Percentiles rank a stretch among this genome's conserved stretches.
phyloP scores from a whole-genome alignment of 2,797 vertebrate genomes.

The Myotis findleyi region DNA sequence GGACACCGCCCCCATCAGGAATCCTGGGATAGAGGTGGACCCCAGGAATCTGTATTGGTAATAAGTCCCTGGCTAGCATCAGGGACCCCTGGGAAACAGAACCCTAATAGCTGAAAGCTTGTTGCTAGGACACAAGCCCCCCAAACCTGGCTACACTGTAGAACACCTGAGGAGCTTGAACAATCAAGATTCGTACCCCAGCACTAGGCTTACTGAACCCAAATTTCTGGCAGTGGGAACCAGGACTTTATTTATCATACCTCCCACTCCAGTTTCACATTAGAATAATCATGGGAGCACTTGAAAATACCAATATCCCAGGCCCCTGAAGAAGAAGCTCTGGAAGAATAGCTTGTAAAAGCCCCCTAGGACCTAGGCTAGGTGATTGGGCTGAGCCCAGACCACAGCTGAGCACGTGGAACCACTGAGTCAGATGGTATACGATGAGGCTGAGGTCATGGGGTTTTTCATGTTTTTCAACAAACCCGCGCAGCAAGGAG shows the following conservation, averaged over 20 bases:
- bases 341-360: slow-evolving; percentile 1
- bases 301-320: slow-evolving; percentile 2
- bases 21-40: background rate
- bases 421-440: background rate
- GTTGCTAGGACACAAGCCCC: background rate
- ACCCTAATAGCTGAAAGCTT: background rate
- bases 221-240: background rate
- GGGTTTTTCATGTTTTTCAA: slow-evolving; percentile 1
- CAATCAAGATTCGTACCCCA: fast-evolving
- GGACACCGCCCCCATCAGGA: background rate
- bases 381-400: background rate
- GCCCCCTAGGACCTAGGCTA: background rate
- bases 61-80: background rate
- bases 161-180: background rate
- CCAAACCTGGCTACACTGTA: background rate
- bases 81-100: background rate
- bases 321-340: background rate
- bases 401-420: background rate
- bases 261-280: background rate
- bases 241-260: background rate
- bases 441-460: background rate
- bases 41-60: background rate
- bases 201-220: background rate
- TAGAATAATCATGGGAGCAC: slow-evolving; percentile 27
- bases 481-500: background rate